Conservation (phyloP, 2,888 invertebrate genomes). For the Plebejus argus region DNA sequence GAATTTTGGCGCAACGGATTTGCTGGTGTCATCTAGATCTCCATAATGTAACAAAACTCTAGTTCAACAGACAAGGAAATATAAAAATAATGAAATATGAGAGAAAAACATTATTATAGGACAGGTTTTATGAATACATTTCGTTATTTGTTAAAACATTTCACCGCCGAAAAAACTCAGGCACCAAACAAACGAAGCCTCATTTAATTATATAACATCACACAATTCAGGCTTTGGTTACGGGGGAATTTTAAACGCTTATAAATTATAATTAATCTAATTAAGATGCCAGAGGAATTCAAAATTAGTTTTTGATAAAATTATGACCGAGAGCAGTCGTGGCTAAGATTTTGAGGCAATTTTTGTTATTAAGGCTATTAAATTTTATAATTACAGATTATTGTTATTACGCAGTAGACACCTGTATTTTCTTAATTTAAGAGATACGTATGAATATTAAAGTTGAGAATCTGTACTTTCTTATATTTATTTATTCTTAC, state of each 20-base stretch:
- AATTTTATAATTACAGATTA: not conserved
- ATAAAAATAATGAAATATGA: not conserved
- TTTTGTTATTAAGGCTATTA: not conserved
- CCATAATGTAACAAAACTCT: not conserved
- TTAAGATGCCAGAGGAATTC: slow-evolving; percentile 21
- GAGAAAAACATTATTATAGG: not conserved
- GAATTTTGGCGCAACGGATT: too few species aligned
- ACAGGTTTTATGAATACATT: not conserved
- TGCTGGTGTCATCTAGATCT: too few species aligned
- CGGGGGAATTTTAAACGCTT: slow-evolving; percentile 18
- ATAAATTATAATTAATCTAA: slow-evolving; percentile 23
- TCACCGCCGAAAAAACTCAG: slow-evolving; percentile 13
- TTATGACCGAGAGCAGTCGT: slow-evolving; percentile 11
- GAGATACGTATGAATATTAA: too few species aligned
- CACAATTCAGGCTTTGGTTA: slow-evolving; percentile 29
- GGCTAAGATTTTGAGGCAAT: not conserved
- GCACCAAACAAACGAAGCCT: not conserved
- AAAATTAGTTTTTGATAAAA: slow-evolving; percentile 8
- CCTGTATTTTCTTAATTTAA: not conserved
- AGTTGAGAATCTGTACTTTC: too few species aligned
- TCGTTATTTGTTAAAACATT: slow-evolving; percentile 3
- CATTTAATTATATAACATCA: slow-evolving; percentile 28
- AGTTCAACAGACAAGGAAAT: not conserved
- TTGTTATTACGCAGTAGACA: not conserved
- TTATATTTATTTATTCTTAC: too few species aligned